Base-by-base conservation (phyloP, 1,140 invertebrate species). In the Zaprionus africanus region DNA sequence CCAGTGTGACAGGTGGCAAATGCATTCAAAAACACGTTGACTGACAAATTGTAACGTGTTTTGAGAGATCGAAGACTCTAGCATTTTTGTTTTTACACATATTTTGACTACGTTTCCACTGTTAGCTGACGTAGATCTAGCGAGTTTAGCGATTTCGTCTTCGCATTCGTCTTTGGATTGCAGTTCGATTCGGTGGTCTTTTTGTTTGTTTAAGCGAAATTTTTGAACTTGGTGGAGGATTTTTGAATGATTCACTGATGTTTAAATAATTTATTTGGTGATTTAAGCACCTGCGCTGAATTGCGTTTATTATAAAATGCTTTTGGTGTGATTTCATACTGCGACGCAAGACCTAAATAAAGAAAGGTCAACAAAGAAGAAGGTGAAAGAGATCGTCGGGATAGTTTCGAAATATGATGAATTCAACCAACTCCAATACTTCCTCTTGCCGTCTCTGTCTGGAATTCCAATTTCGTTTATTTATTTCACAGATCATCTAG, bases 231-330 rank as follows among this genome's bases (percentile, higher is more conserved):
- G 60, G 61, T 61, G 62, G 53, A 57, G 64, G 72, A 46, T 80
- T 78, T 73, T 62, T 56, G 60, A 69, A 56, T 86, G 84, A 88
- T 69, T 88, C 84, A 88, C 51, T 24, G 43, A 61, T 64, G 22
- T 68, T 90, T 88, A 88, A 87, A 88, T 88, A 88, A 88, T 88
- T 88, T 86, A 88, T 88, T 87, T 83, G 72, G 81, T 70, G 74
- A 81, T 68, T 88, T 64, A 84, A 81, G 74, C 74, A 75, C 66
- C 78, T 79, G 59, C 71, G 70, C 69, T 83, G 78, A 81, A 36
- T 59, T 71, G 62, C 68, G 62, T 71, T 76, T 63, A 73, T 88
- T 81, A 72, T 67, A 73, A 81, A 84, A 88, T 88, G 57, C 78
- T 90, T 88, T 84, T 59, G 34, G 65, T 36, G 58, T 88, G 85